These are phyloP conservation scores for Rhynchomys soricoides DNA, from an alignment of 2,113 vertebrate species.

Conservation along the genomic window DNA sequence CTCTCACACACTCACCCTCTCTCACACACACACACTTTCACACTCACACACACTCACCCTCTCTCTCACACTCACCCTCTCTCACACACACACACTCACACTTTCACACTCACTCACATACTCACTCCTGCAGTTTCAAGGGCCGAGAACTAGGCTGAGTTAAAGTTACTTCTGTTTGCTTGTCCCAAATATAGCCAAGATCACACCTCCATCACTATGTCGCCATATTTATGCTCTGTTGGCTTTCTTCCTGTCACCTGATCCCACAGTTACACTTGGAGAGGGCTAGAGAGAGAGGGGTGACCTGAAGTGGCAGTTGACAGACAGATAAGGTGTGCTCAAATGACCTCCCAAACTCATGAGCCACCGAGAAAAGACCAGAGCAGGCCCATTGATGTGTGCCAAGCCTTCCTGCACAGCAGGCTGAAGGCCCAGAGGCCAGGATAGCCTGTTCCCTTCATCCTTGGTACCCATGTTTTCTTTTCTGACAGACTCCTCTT, in stretches of 20 bases:
- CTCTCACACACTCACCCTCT: no score
- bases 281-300: background rate
- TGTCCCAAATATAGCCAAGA: background rate
- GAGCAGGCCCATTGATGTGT: fast-evolving
- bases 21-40: no score
- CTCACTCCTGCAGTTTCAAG: background rate
- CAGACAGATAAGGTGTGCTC: background rate
- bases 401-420: background rate
- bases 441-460: background rate
- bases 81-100: no score
- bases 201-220: background rate
- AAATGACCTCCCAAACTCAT: fast-evolving
- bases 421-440: background rate
- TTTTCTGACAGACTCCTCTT: background rate
- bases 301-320: background rate
- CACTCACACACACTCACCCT: no score
- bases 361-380: background rate
- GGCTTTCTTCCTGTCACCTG: background rate
- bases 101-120: no score
- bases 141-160: background rate
- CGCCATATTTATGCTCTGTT: background rate
- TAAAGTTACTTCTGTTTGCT: background rate
- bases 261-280: background rate
- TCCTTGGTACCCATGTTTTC: fast-evolving
- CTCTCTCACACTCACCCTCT: no score